Base-by-base conservation (phyloP, 2,797 vertebrate genomes). In the Lates japonicus region DNA sequence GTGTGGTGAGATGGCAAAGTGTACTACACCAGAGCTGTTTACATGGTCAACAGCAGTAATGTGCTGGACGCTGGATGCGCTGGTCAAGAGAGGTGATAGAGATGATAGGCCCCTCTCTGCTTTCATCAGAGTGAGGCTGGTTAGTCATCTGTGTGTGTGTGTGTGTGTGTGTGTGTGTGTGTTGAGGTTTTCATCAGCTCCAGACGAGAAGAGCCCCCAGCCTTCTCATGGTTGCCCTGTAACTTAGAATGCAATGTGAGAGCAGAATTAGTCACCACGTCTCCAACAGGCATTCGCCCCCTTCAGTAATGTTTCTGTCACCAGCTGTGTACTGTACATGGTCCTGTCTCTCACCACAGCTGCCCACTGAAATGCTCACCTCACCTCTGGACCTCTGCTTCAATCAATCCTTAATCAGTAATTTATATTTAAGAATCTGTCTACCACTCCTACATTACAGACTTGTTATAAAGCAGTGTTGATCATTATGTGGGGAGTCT, bases 251-350 rank as follows among this genome's bases (percentile, higher is more conserved):
- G 85, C 68, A 91, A 76, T 73, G 49, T 54, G 78, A 89, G 79
- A 89, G 71, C 37, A 39, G 75, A 81, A 83, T 90, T 88, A 86
- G 83, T 92, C 90, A 89, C 80, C 71, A 22, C 37, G 54, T 83
- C 71, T 33, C 78, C 73, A 66, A 44, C 51, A 71, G 83, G 70
- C 79, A 55, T 75, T 65, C 29, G 5, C 22, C 68, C 74, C 31
- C 81, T 70, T 60, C 25, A 65, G 69, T 77, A n/a, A 75, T 59
- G 75, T 81, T 78, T 78, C 59, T 64, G 71, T 88, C 80, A 57
- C 57, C 83, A 83, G 80, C 89, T 88, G 69, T 11, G 1, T 39
- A 35, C 76, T 76, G 81, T 72, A 68, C 68, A 78, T 1, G 33
- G 9, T 60, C 54, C 58, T 25, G 73, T 80, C 67, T 80, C 75